Conservation (phyloP, 2,113 vertebrate species). For the Podilymbus podiceps region DNA sequence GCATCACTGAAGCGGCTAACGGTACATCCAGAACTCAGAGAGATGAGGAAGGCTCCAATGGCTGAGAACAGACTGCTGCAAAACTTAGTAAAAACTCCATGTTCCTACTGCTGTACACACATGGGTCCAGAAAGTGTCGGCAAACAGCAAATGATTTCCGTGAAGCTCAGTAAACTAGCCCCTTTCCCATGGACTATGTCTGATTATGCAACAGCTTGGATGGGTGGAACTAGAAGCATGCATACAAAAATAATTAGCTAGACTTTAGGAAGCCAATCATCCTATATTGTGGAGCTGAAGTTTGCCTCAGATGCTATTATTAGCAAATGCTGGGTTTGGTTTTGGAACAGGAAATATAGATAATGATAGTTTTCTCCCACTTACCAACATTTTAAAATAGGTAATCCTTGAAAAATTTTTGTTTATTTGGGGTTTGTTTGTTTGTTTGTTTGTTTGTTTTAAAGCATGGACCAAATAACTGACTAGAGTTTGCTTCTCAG, state of each 20-base stretch:
- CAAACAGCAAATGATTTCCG: slow-evolving; percentile 31
- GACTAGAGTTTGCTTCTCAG: not conserved
- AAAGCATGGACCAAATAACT: not conserved
- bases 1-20: slow-evolving; percentile 69
- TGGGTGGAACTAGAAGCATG: not conserved
- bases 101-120: slow-evolving; percentile 10
- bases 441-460: not conserved
- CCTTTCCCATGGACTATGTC: not conserved
- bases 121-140: not conserved
- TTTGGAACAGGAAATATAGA: not conserved
- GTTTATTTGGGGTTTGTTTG: too few species aligned
- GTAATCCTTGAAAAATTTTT: not conserved
- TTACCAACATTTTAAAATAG: not conserved
- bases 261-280: not conserved
- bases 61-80: slow-evolving; percentile 35
- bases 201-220: slow-evolving; percentile 11
- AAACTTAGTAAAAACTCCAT: slow-evolving; percentile 46
- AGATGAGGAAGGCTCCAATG: slow-evolving; percentile 49
- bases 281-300: fast-evolving
- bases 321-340: not conserved
- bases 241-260: not conserved
- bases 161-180: not conserved
- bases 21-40: slow-evolving; percentile 57
- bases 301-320: not conserved
- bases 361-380: not conserved